phyloP scores from a whole-genome alignment of 2,113 vertebrate species.

The Ophiodon elongatus region DNA sequence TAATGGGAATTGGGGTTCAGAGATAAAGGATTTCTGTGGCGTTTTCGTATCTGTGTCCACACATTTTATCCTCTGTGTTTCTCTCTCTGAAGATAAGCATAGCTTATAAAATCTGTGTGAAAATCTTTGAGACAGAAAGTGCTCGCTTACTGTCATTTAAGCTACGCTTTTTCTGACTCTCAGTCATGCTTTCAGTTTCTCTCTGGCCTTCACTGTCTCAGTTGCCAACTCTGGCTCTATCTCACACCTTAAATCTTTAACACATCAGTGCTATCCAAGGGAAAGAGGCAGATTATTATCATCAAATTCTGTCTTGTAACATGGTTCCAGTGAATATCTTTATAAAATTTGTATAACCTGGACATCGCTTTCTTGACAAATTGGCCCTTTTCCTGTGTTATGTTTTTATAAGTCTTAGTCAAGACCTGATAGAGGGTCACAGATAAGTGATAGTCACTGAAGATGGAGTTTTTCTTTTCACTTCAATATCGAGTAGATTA shows the following conservation, averaged over 20 bases:
- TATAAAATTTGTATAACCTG: constrained; percentile 12
- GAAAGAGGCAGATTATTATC: constrained; percentile 45
- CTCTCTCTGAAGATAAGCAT: constrained; percentile 63
- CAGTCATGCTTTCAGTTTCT: constrained; percentile 58
- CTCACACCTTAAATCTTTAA: constrained; percentile 62
- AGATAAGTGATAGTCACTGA: background rate
- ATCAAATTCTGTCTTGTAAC: constrained; percentile 48
- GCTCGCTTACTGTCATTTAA: constrained; percentile 61
- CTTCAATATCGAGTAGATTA: background rate
- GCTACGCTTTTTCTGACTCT: constrained; percentile 38
- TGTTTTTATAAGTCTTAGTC: constrained; percentile 1
- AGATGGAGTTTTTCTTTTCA: constrained; percentile 12
- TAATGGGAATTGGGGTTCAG: constrained; percentile 43
- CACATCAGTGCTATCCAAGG: constrained; percentile 46
- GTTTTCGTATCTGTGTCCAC: constrained; percentile 52
- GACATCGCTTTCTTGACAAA: constrained; percentile 20
- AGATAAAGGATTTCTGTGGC: constrained; percentile 60
- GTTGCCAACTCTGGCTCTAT: constrained; percentile 54
- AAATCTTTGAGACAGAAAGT: constrained; percentile 63
- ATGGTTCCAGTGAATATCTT: constrained; percentile 39
- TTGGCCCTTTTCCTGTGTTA: background rate
- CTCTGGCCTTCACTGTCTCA: constrained; percentile 40
- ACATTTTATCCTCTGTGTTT: constrained; percentile 57
- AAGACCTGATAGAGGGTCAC: constrained; percentile 17
- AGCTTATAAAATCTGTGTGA: constrained; percentile 61